These are phyloP conservation scores for Epirrhoe tristata DNA, from an alignment of 2,888 invertebrate species.

Conservation along the genomic window DNA sequence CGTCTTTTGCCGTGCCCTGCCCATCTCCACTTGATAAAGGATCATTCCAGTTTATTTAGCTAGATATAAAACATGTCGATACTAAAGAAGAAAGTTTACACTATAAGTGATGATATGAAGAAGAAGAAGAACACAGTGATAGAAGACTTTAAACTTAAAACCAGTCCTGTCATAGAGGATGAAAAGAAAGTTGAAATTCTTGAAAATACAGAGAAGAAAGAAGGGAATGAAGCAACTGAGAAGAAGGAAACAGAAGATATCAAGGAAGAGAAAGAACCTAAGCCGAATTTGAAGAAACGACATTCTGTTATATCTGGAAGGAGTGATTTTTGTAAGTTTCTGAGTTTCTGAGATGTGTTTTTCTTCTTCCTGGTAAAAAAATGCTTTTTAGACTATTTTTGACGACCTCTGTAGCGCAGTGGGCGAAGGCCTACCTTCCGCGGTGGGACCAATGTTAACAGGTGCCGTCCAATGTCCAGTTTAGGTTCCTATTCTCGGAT, in stretches of 20 bases:
- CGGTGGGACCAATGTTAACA: too few relatives aligned
- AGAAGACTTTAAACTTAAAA: constrained; percentile 22
- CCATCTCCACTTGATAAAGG: too few relatives aligned
- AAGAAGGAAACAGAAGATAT: constrained; percentile 50
- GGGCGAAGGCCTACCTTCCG: too few relatives aligned
- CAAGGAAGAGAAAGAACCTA: constrained; percentile 51
- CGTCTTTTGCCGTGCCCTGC: too few relatives aligned
- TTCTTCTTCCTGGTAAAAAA: constrained; percentile 1
- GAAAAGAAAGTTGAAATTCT: neutral
- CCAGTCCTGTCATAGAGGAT: constrained; percentile 12
- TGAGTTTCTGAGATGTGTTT: neutral
- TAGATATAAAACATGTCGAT: constrained; percentile 28
- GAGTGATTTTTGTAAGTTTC: constrained; percentile 74
- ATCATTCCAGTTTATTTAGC: too few relatives aligned
- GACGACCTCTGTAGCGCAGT: too few relatives aligned
- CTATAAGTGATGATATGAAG: constrained; percentile 31
- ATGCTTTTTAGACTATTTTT: neutral
- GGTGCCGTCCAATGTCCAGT: too few relatives aligned
- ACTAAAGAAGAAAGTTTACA: constrained; percentile 32
- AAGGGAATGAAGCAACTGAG: constrained; percentile 9
- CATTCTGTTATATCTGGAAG: constrained; percentile 70
- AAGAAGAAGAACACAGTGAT: constrained; percentile 22
- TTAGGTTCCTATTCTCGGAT: too few relatives aligned
- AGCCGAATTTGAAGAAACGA: constrained; percentile 63
- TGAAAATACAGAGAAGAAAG: constrained; percentile 9